Evolutionary conservation across 2,113 vertebrate genomes (phyloP).

Genomic region (Castor canadensis): DNA sequence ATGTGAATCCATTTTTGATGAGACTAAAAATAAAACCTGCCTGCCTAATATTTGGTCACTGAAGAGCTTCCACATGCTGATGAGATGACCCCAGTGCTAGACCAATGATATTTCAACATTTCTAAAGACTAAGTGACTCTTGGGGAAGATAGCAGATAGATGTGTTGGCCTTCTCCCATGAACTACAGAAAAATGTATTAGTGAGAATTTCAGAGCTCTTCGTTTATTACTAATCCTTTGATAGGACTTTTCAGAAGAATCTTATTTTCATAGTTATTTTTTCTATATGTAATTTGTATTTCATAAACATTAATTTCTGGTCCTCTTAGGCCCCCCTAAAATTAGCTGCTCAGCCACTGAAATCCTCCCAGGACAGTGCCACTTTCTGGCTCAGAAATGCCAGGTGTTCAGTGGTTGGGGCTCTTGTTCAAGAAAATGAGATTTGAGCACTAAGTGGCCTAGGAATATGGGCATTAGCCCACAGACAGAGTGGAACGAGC

Average conservation of each 20-base stretch:
- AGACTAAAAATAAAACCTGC: conserved; percentile 76
- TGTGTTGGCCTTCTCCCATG: background rate
- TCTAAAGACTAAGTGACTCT: conserved; percentile 22
- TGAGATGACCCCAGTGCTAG: background rate
- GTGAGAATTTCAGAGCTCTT: background rate
- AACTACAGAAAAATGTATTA: background rate
- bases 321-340: background rate
- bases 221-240: background rate
- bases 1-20: conserved; percentile 78
- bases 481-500: background rate
- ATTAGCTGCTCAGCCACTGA: background rate
- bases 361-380: background rate
- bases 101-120: conserved; percentile 8
- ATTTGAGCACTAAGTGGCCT: background rate
- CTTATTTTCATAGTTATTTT: background rate
- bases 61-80: conserved; percentile 50
- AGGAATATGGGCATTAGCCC: background rate
- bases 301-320: background rate
- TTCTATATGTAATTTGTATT: background rate
- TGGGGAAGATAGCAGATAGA: background rate
- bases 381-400: conserved; percentile 29
- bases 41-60: conserved; percentile 75
- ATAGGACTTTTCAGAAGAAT: background rate
- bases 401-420: background rate
- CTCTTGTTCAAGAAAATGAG: background rate